Evolutionary conservation across 1,140 invertebrate genomes (phyloP), one percentile per base, ranked within the genome.

Genomic region (Microplitis demolitor): DNA sequence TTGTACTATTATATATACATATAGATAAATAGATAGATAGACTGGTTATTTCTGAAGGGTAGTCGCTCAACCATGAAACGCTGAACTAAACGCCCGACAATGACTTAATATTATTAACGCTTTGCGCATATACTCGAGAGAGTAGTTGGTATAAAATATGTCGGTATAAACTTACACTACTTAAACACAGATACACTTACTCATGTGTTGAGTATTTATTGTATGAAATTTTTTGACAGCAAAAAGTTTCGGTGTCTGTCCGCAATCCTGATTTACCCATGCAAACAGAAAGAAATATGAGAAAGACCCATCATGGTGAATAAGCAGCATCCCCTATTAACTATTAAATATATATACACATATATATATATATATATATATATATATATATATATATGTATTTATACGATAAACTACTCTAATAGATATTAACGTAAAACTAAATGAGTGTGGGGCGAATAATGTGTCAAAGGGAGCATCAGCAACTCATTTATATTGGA

Each of bases 1-100:
- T 34, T 45, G 14, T 50, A 13, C 35, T 54, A 60, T 62, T 67
- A 71, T 69, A 51, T 50, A 60, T 67, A 53, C 54, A 34, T 54
- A 58, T 35, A 73, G 63, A 74, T 31, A 66, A 51, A 63, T 14
- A 35, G 34, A 53, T 37, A 37, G 13, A 35, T 39, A 45, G n/a
- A 66, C 13, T n/a, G 13, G 16, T 37, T 64, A 16, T 51, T 9
- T 14, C 24, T 56, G 79, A 79, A 77, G 82, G 85, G 86, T 81
- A 83, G 81, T 80, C 82, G 82, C 77, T 83, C 79, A 79, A 87
- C 76, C 85, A 80, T 87, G 82, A 87, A 87, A 87, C 86, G 85
- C 81, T 80, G 84, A 85, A 82, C 85, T 87, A 87, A 87, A 87
- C 84, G 86, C 81, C 83, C 78, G 77, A 79, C 82, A 78, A 80